Conservation (phyloP, 23 tunicate genomes). For the Ascidia mentula region DNA sequence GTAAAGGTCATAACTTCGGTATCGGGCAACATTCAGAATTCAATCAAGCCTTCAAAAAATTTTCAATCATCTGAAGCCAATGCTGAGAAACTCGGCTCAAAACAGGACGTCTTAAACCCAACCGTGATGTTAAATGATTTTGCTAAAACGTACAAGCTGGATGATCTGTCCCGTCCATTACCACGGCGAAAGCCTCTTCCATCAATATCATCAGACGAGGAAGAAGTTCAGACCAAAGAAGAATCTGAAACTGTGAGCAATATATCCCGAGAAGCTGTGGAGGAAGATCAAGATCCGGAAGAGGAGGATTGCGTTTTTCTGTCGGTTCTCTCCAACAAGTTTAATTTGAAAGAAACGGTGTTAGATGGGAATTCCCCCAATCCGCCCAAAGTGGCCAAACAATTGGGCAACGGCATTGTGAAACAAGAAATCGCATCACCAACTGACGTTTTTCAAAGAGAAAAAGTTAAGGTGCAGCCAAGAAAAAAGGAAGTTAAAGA, state of each 20-base stretch:
- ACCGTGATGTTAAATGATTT: not conserved
- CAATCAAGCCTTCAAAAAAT: too few relatives aligned
- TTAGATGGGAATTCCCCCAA: not conserved
- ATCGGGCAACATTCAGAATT: too few relatives aligned
- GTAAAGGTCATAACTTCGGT: too few relatives aligned
- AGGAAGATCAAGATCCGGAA: not conserved
- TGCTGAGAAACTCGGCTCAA: not conserved
- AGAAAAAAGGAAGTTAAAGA: too few relatives aligned
- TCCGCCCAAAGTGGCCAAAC: not conserved
- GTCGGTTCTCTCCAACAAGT: not conserved
- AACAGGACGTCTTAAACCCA: not conserved
- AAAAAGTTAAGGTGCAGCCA: too few relatives aligned
- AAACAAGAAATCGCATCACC: too few relatives aligned
- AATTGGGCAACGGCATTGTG: too few relatives aligned
- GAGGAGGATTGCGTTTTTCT: not conserved
- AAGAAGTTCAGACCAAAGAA: not conserved
- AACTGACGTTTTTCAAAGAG: too few relatives aligned
- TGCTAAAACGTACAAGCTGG: not conserved
- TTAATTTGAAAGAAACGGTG: not conserved
- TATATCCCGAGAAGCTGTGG: not conserved
- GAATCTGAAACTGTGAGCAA: not conserved
- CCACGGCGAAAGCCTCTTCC: not conserved
- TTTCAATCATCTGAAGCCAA: too few relatives aligned
- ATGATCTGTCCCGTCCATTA: not conserved
- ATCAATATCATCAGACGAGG: not conserved